Evolutionary conservation across 2,113 vertebrate species (phyloP).

Genomic region (Gymnorhina tibicen): DNA sequence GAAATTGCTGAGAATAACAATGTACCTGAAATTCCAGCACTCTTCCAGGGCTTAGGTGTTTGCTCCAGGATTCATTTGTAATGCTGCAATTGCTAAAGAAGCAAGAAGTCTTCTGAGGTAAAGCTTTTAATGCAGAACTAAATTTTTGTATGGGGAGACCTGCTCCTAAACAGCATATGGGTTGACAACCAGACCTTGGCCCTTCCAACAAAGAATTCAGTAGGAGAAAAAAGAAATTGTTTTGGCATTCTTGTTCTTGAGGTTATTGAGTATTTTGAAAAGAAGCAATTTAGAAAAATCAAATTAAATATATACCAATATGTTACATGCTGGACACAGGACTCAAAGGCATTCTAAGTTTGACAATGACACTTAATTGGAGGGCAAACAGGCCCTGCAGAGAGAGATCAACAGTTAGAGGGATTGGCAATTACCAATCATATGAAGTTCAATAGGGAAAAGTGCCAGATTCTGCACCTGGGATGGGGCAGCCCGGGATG

Average conservation of each 20-base stretch:
- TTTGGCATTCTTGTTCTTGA: background rate
- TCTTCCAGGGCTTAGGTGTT: background rate
- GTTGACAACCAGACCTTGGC: background rate
- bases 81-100: background rate
- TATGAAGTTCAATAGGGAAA: rapidly evolving
- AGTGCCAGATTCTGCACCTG: background rate
- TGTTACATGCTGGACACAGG: background rate
- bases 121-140: background rate
- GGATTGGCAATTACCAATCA: background rate
- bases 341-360: background rate
- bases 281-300: background rate
- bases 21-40: background rate
- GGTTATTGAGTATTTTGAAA: background rate
- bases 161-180: background rate
- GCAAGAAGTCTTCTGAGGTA: background rate
- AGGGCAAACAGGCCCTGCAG: background rate
- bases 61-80: background rate
- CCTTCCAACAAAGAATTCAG: background rate
- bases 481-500: background rate
- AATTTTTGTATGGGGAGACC: background rate
- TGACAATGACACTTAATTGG: background rate
- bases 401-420: background rate
- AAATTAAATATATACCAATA: background rate
- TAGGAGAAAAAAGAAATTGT: background rate
- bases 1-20: background rate